These are phyloP conservation scores for Caenorhabditis brenneri DNA, from an alignment of 1,140 invertebrate species.

Conservation along the genomic window DNA sequence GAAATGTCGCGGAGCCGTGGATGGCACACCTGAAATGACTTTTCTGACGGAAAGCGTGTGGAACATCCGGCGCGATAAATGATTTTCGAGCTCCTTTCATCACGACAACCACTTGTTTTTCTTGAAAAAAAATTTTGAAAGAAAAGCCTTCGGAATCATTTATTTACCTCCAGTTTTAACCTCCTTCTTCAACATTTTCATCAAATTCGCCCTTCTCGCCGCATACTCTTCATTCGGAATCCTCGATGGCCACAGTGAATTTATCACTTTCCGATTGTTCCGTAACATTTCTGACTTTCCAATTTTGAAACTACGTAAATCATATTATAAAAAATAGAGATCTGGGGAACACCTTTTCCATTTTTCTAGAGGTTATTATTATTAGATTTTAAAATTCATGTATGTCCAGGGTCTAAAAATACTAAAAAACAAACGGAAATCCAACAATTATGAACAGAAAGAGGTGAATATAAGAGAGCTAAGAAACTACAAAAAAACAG, in stretches of 20 bases:
- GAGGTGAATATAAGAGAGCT: neutral
- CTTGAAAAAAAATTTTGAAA: too few species aligned
- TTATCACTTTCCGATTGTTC: neutral
- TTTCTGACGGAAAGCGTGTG: slow-evolving; percentile 63
- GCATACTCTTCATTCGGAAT: slow-evolving; percentile 36
- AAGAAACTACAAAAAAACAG: neutral
- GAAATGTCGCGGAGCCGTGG: too few species aligned
- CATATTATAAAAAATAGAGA: too few species aligned
- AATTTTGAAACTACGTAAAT: too few species aligned
- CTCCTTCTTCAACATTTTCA: slow-evolving; percentile 1
- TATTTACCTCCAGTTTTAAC: slow-evolving; percentile 12
- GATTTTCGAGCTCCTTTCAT: slow-evolving; percentile 44
- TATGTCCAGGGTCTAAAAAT: too few species aligned
- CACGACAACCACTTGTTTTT: slow-evolving; percentile 37
- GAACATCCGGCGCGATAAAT: slow-evolving; percentile 64
- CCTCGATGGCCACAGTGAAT: slow-evolving; percentile 1
- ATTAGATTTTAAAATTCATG: too few species aligned
- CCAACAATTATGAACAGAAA: slow-evolving; percentile 28
- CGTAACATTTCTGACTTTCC: neutral
- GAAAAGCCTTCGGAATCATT: too few species aligned
- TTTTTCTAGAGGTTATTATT: too few species aligned
- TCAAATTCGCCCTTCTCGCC: neutral
- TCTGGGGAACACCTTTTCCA: neutral
- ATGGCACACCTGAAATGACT: slow-evolving; percentile 48
- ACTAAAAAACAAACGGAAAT: neutral